phyloP scores from a whole-genome alignment of 2,888 invertebrate species.

The Nymphalis polychloros region DNA sequence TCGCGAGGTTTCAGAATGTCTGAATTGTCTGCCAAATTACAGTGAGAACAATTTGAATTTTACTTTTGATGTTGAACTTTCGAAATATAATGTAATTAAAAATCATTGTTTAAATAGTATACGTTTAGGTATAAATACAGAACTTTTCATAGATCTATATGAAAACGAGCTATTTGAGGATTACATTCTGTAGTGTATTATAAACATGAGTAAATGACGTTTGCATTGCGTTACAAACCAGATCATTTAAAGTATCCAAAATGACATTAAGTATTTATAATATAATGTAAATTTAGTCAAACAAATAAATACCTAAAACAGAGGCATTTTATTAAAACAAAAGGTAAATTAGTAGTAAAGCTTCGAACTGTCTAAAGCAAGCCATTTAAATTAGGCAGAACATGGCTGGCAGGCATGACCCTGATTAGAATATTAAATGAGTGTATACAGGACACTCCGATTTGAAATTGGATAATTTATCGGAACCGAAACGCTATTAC shows the following conservation, averaged over 20 bases:
- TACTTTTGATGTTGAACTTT: not conserved
- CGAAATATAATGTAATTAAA: not conserved
- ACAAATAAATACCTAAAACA: not conserved
- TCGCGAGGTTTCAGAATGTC: conserved; percentile 23
- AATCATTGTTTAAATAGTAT: not conserved
- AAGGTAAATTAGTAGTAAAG: conserved; percentile 22
- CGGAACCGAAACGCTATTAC: conserved; percentile 2
- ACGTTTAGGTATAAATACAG: too few relatives aligned
- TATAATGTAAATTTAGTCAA: not conserved
- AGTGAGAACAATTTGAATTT: conserved; percentile 10
- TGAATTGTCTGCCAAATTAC: conserved; percentile 24
- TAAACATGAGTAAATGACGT: too few relatives aligned
- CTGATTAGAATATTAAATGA: conserved; percentile 58
- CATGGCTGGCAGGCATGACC: conserved; percentile 31
- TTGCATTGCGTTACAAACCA: not conserved
- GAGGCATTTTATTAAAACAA: conserved; percentile 11
- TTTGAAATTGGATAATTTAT: conserved; percentile 34
- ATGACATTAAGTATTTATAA: not conserved
- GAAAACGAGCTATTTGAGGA: too few relatives aligned
- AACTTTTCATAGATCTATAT: too few relatives aligned
- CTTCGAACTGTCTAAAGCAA: conserved; percentile 36
- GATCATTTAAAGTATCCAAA: not conserved
- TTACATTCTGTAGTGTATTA: too few relatives aligned
- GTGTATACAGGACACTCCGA: conserved; percentile 41
- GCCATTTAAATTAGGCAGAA: conserved; percentile 39